phyloP scores from a whole-genome alignment of 2,113 vertebrate species.

The Pachycephala philippinensis region DNA sequence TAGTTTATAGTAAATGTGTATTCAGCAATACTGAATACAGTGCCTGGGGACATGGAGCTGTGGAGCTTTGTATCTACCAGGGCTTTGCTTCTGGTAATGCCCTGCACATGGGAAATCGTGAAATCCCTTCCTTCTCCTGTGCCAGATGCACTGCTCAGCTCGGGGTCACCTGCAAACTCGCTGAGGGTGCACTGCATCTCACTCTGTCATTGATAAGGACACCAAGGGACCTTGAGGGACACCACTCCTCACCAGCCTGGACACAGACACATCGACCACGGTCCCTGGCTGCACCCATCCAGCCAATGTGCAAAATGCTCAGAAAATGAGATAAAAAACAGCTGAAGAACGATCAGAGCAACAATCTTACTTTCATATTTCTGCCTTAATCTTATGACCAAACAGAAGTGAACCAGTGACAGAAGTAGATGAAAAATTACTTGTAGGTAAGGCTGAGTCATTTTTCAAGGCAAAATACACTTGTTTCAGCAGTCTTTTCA shows the following conservation, averaged over 20 bases:
- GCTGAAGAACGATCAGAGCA: background rate
- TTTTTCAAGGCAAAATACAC: background rate
- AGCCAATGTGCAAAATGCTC: background rate
- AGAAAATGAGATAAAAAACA: background rate
- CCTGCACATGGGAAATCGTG: background rate
- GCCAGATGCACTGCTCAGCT: background rate
- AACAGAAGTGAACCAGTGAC: background rate
- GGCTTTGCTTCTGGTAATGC: background rate
- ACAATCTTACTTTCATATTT: background rate
- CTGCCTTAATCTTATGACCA: background rate
- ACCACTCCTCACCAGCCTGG: background rate
- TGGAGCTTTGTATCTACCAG: accelerated
- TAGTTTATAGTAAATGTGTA: accelerated
- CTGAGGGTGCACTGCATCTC: background rate
- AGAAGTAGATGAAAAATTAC: background rate
- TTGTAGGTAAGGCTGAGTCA: background rate
- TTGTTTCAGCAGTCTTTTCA: background rate
- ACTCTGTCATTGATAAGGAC: background rate
- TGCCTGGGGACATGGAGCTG: accelerated
- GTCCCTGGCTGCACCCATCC: background rate
- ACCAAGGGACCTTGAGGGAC: background rate
- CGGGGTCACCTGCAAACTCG: too few relatives aligned
- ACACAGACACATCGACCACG: accelerated
- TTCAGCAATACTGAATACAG: too few relatives aligned
- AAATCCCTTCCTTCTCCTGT: background rate